Base-by-base conservation (phyloP, 2,113 vertebrate species). In the Cyanistes caeruleus region DNA sequence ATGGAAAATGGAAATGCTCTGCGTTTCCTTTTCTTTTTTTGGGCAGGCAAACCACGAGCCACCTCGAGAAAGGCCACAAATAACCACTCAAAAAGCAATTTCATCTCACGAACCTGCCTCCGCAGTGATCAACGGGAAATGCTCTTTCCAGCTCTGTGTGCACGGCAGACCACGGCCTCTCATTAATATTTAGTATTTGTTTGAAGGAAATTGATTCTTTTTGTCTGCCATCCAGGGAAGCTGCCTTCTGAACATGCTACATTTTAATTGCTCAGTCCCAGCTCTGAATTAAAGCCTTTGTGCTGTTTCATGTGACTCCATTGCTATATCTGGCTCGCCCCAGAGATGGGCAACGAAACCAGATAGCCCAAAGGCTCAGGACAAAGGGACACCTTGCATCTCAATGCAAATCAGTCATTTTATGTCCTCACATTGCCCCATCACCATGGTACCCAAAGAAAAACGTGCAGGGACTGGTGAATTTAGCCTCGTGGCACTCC, bases 151-250 rank as follows among this genome's bases (percentile, higher is more conserved):
- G 77, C 95, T 58, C 87, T 39, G 44, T 7, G 63, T 80, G 93
- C 77, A 31, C 1, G 33, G 78, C 88, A 89, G 82, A 68, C 85
- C 88, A 67, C 17, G 15, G n/a, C 86, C 81, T 81, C 80, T 95
- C 97, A 97, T 97, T 94, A 97, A 97, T 97, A 97, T 97, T 94
- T 94, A 97, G 96, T 96, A 62, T 96, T 97, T 97, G 94, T 95
- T 97, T 94, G 95, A 95, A 92, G 96, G 95, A 93, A 95, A 95
- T 88, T 24, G 92, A 96, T 93, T 96, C 93, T 93, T 89, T 97
- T 81, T 91, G 94, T 63, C 91, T 76, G 82, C 87, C 88, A 72
- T 56, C 75, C 60, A 93, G 87, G 88, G 73, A 82, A 85, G 60
- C 52, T 75, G 96, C 44, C 59, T 97, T 85, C 46, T 70, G 72